Base-by-base conservation (phyloP, 92 coral and sea anemone genomes). In the Parazoanthus atlanticus region DNA sequence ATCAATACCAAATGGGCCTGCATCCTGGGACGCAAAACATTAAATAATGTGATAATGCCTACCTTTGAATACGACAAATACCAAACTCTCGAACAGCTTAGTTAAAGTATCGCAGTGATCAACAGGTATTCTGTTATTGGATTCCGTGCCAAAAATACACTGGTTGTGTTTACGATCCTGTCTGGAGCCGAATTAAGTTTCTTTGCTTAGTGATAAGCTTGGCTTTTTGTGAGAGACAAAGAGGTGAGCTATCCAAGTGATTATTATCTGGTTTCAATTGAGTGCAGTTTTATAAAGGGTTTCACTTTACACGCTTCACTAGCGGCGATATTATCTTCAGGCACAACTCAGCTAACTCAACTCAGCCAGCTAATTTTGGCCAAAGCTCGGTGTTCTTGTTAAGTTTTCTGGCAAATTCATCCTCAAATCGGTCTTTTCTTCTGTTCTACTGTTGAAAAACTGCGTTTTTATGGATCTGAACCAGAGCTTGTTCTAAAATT, bases 141-240 rank as follows among this genome's bases (percentile, higher is more conserved):
- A 16, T 13, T 21, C 69, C 6, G 76, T 30, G 33, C 76, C 33
- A 32, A 28, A 28, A 3, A 29, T 30, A 30, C 36, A 32, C 36
- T 28, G 8, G 6, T 17, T 71, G 76, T 71, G 76, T 71, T 71
- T 71, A 71, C 76, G 76, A 71, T 71, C 36, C 76, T 28, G 76
- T 28, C 34, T 71, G 19, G 58, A 52, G 76, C 6, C 17, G 36
- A 71, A 71, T 71, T 71, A 71, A 71, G 76, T 30, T 30, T 71
- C 38, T 71, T 71, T 30, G 76, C 76, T 71, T 71, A 32, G 76
- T 11, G 76, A 71, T 71, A 71, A 71, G 76, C 36, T 13, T 12
- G 23, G 8, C 19, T 32, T 32, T 28, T 71, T 71, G 76, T 71
- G 36, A 11, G 16, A 71, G 21, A 71, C 76, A 71, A 71, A 11